Conservation (phyloP, 2,888 invertebrate species). For the Chrysolina haemoptera region DNA sequence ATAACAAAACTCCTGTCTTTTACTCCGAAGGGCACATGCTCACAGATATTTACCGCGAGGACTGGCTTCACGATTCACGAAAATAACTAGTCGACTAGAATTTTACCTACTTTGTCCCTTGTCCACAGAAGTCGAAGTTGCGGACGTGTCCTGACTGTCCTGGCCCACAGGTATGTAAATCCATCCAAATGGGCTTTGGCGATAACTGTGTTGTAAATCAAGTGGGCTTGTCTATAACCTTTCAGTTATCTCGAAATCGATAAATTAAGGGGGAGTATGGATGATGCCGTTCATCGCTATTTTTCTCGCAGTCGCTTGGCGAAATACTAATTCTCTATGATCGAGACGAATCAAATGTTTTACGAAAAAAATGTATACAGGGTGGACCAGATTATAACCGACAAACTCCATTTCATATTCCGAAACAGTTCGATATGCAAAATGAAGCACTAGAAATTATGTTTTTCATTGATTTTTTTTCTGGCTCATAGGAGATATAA, state of each 20-base stretch:
- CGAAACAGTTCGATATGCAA: too few species aligned
- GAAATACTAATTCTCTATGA: not conserved
- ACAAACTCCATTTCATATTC: too few species aligned
- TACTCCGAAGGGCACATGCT: not conserved
- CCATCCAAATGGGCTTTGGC: slow-evolving; percentile 2
- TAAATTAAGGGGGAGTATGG: not conserved
- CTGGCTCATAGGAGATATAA: too few species aligned
- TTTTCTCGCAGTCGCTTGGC: not conserved
- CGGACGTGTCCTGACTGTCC: slow-evolving; percentile 6
- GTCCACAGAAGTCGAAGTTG: not conserved
- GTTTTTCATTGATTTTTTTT: too few species aligned
- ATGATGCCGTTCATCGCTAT: not conserved
- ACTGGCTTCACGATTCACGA: not conserved
- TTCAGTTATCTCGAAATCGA: not conserved
- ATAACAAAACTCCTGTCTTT: not conserved
- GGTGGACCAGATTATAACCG: too few species aligned
- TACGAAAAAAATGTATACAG: too few species aligned
- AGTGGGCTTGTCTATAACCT: slow-evolving; percentile 7
- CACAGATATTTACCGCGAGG: not conserved
- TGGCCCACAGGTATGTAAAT: slow-evolving; percentile 16
- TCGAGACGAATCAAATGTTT: too few species aligned
- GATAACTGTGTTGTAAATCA: not conserved
- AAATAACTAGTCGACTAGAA: not conserved
- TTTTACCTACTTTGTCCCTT: slow-evolving; percentile 8
- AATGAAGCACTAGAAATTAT: too few species aligned